phyloP scores from a whole-genome alignment of 1,140 invertebrate species.

The Magallana angulata region DNA sequence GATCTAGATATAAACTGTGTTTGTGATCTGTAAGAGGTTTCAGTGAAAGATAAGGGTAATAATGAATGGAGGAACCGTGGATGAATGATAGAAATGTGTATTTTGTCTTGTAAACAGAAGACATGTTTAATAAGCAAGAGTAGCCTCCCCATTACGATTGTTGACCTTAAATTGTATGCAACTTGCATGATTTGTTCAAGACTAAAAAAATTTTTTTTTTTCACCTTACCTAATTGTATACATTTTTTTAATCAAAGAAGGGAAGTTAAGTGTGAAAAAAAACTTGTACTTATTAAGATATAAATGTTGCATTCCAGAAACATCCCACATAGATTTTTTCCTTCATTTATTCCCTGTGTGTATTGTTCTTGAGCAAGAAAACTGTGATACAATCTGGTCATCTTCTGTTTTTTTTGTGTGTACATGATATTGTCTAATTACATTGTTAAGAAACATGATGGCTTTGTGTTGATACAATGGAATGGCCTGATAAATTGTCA shows the following conservation, averaged over 20 bases:
- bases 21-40: neutral
- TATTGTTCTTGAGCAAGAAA: conserved; percentile 29
- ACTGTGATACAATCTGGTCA: conserved; percentile 29
- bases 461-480: neutral
- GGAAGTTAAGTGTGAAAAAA: neutral
- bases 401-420: neutral
- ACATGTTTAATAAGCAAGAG: neutral
- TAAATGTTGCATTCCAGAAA: conserved; percentile 27
- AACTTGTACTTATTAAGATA: neutral
- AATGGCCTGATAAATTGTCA: neutral
- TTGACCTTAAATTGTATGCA: no score
- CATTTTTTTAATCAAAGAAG: no score
- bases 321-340: conserved; percentile 14
- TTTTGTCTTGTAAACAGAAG: neutral
- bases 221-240: neutral
- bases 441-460: neutral
- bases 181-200: neutral
- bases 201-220: neutral
- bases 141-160: no score
- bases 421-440: conserved; percentile 6
- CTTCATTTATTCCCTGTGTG: conserved; percentile 25
- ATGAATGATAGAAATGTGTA: neutral
- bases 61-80: neutral
- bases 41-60: neutral
- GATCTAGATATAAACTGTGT: neutral